phyloP scores from a whole-genome alignment of 1,140 invertebrate species.

The Myzus persicae region DNA sequence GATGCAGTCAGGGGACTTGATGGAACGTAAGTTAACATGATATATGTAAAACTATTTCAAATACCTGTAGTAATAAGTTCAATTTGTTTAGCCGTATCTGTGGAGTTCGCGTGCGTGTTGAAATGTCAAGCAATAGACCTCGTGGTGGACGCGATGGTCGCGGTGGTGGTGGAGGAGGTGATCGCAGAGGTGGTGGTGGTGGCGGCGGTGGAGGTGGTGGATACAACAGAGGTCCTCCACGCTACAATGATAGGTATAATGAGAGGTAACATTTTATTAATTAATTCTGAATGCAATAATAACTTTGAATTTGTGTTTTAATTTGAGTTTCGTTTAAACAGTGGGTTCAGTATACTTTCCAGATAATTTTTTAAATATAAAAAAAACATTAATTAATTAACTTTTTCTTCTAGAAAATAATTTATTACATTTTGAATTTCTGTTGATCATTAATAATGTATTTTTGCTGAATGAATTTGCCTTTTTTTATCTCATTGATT shows the following conservation, averaged over 20 bases:
- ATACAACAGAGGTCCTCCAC: constrained; percentile 51
- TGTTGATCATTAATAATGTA: background rate
- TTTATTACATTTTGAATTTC: constrained; percentile 15
- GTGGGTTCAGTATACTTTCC: background rate
- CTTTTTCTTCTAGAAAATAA: constrained; percentile 12
- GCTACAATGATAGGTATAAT: constrained; percentile 53
- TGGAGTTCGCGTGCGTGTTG: constrained; percentile 82
- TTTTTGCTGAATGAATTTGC: background rate
- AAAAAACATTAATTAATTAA: background rate
- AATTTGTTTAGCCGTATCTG: constrained; percentile 73
- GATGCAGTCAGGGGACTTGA: constrained; percentile 95
- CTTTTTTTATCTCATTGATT: background rate
- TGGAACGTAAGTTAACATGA: constrained; percentile 79
- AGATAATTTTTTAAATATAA: constrained; percentile 1
- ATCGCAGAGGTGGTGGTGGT: constrained; percentile 49
- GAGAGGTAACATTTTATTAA: constrained; percentile 44
- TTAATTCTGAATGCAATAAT: background rate
- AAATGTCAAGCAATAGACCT: constrained; percentile 73
- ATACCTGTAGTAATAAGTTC: background rate
- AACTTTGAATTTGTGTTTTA: background rate
- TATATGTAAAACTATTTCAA: background rate
- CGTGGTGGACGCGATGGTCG: constrained; percentile 55
- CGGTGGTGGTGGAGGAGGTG: constrained; percentile 54
- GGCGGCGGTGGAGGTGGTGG: constrained; percentile 54
- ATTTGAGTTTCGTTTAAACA: background rate